These are phyloP conservation scores for Prietella phreatophila DNA, from an alignment of 2,113 vertebrate species.

Conservation along the genomic window DNA sequence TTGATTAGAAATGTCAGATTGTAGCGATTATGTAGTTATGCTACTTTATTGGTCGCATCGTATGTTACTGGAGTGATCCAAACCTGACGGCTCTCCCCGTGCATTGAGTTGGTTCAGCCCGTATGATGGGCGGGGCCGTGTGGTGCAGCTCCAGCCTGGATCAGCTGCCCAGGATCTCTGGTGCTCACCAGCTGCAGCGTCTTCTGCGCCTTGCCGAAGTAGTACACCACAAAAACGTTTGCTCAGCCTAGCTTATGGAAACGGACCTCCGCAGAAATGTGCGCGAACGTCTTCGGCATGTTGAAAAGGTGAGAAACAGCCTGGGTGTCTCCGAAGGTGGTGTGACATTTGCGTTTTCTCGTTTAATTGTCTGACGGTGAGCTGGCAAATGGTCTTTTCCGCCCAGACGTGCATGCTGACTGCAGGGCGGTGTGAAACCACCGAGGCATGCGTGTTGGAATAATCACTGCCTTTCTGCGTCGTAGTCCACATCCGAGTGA, in stretches of 20 bases:
- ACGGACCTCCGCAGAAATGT: conserved; percentile 67
- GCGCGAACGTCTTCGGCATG: conserved; percentile 77
- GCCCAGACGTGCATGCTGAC: not conserved
- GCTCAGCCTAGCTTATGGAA: conserved; percentile 65
- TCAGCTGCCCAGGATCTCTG: conserved; percentile 18
- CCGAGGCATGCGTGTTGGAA: not conserved
- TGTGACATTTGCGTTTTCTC: conserved; percentile 29
- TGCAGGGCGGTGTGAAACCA: conserved; percentile 7
- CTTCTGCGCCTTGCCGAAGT: conserved; percentile 12
- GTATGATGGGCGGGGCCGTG: conserved; percentile 32
- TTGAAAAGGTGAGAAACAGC: conserved; percentile 74
- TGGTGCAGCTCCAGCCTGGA: conserved; percentile 37
- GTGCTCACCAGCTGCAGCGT: not conserved
- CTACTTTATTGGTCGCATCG: not conserved
- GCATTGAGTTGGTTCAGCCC: conserved; percentile 34
- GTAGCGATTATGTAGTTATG: not conserved
- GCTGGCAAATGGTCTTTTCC: conserved; percentile 9
- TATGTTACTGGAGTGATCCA: not conserved
- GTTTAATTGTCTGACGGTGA: not conserved
- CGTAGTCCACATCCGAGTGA: not conserved
- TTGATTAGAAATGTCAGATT: not conserved
- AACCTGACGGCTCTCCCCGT: not conserved
- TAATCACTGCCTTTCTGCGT: not conserved
- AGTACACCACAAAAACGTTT: not conserved
- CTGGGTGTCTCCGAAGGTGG: conserved; percentile 45